A percentile compares a stretch with the other conserved stretches of the same genome.
These are phyloP conservation scores for Drosophila nigromelanica DNA, from an alignment of 1,140 invertebrate species.

Conservation along the genomic window DNA sequence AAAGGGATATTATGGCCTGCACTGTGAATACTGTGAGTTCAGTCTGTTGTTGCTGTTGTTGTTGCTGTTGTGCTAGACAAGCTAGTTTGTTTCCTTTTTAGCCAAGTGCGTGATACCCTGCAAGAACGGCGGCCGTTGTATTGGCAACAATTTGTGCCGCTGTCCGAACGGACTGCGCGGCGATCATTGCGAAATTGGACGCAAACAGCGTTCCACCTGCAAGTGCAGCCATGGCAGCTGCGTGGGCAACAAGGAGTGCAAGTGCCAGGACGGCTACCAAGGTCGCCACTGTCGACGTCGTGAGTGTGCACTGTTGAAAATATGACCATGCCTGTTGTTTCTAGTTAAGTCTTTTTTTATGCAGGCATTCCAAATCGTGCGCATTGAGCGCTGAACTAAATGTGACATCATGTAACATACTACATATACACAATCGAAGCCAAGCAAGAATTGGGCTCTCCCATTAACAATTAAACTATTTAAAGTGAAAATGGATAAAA, in stretches of 20 bases:
- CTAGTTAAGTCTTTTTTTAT: not conserved
- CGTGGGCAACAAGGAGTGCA: slow-evolving; percentile 87
- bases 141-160: slow-evolving; percentile 92
- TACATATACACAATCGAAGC: slow-evolving; percentile 3
- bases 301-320: slow-evolving; percentile 60
- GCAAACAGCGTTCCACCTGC: slow-evolving; percentile 88
- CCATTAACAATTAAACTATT: slow-evolving; percentile 54
- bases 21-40: slow-evolving; percentile 95
- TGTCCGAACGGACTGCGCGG: slow-evolving; percentile 91
- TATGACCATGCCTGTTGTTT: not conserved
- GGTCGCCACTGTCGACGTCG: slow-evolving; percentile 72
- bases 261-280: slow-evolving; percentile 71
- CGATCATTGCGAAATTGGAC: slow-evolving; percentile 93
- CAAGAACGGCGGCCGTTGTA: slow-evolving; percentile 92
- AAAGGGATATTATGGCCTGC: slow-evolving; percentile 94
- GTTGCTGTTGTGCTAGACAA: no score
- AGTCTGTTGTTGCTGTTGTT: no score
- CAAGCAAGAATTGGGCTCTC: slow-evolving; percentile 35
- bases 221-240: slow-evolving; percentile 91
- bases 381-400: slow-evolving; percentile 45
- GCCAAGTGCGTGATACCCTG: slow-evolving; percentile 95
- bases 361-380: slow-evolving; percentile 55
- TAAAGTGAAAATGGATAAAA: slow-evolving; percentile 60
- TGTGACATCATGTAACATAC: slow-evolving; percentile 56
- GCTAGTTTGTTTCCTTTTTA: slow-evolving; percentile 68